Base-by-base conservation (phyloP, 2,888 invertebrate species). In the Cataglyphis livida region DNA sequence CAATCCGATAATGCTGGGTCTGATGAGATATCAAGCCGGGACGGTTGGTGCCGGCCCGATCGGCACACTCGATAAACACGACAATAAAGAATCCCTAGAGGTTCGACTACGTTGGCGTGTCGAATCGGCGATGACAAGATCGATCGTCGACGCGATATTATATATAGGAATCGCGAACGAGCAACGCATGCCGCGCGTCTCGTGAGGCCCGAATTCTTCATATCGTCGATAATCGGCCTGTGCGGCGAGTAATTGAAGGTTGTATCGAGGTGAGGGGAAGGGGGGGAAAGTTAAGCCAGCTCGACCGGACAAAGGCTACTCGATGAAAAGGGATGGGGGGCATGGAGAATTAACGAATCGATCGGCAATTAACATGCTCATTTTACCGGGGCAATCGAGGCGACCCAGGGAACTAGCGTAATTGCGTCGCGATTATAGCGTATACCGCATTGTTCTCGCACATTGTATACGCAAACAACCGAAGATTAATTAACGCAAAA, bases 81-180 rank as follows among this genome's bases (percentile, higher is more conserved):
- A 83, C 85, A 85, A 86, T 86, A 83, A 85, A 85, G 86, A 83
- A 86, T 85, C 75, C 78, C 78, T 68, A 73, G 54, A 68, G 75
- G 71, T 59, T 18, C 62, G 82, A 64, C 70, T 79, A 66, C 79
- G 78, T 38, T 78, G 65, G 25, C 62, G 78, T 48, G 51, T 51
- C 35, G 79, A 81, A 85, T 83, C 85, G 54, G 32, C 65, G 75
- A 79, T 65, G 74, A 73, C 38, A 82, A 51, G 48, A 79, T 78
- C 71, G 71, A 79, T 79, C 59, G 59, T 21, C 57, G 32, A 18
- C 59, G 71, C 59, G 25, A 68, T 41, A 38, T 18, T 41, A 48
- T 48, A 51, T 51, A 51, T n/a, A 7, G n/a, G 75, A 76, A 51
- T 66, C 54, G 78, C 78, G 71, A 41, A 3, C 76, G 21, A n/a